These are phyloP conservation scores for Monopterus albus DNA, from an alignment of 2,113 vertebrate species.

Conservation along the genomic window DNA sequence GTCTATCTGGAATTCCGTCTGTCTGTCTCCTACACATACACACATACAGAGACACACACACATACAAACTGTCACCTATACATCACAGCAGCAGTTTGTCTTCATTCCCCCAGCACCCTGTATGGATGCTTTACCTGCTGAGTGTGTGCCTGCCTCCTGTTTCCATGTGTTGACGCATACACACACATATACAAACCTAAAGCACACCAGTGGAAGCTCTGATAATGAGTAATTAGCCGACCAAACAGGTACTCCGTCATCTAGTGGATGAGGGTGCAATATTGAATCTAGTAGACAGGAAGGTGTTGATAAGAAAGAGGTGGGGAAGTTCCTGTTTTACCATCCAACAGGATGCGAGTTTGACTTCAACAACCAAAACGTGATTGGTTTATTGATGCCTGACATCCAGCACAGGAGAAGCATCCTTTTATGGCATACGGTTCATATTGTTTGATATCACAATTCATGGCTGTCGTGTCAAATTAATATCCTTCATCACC, in stretches of 20 bases:
- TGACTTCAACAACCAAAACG: not conserved
- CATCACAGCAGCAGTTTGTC: conserved; percentile 62
- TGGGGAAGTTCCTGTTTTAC: conserved; percentile 18
- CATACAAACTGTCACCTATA: conserved; percentile 33
- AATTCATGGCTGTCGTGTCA: conserved; percentile 50
- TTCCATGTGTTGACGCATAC: conserved; percentile 52
- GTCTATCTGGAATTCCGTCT: conserved; percentile 10
- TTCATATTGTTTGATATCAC: conserved; percentile 48
- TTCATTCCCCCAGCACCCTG: conserved; percentile 56
- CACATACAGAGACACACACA: conserved; percentile 4
- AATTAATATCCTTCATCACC: conserved; percentile 45
- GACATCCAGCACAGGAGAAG: not conserved
- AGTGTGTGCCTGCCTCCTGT: conserved; percentile 45
- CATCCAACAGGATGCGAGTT: conserved; percentile 16
- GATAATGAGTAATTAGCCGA: conserved; percentile 74
- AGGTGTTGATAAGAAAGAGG: not conserved
- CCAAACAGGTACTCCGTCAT: conserved; percentile 49
- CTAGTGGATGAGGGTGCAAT: conserved; percentile 28
- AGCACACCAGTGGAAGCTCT: conserved; percentile 32
- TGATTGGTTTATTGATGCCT: conserved; percentile 20
- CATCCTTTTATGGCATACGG: conserved; percentile 21
- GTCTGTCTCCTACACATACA: conserved; percentile 3
- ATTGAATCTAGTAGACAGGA: conserved; percentile 11
- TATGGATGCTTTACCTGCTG: conserved; percentile 53
- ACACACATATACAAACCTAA: conserved; percentile 21